Evolutionary conservation across 1,140 invertebrate genomes (phyloP).

Genomic region (Cydia fagiglandana): DNA sequence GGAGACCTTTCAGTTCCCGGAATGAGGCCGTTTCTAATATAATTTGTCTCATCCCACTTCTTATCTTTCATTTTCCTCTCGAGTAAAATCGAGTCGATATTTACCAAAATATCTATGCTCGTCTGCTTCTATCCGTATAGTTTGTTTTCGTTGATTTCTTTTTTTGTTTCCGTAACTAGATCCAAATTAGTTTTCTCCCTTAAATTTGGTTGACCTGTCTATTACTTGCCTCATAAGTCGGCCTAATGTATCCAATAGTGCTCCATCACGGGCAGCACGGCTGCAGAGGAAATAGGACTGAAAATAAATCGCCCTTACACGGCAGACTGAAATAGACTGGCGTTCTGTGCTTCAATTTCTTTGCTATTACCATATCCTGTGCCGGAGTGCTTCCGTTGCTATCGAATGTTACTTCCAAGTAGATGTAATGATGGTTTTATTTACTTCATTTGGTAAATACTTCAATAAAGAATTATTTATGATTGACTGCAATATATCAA

Average conservation of each 20-base stretch:
- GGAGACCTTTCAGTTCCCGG: constrained; percentile 42
- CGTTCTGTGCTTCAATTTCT: constrained; percentile 67
- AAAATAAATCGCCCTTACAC: constrained; percentile 76
- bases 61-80: constrained; percentile 47
- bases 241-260: constrained; percentile 45
- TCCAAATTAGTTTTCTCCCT: background rate
- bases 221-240: constrained; percentile 30
- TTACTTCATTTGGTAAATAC: constrained; percentile 14
- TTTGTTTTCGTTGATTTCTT: background rate
- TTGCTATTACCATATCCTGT: constrained; percentile 77
- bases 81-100: constrained; percentile 45
- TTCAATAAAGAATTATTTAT: background rate
- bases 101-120: background rate
- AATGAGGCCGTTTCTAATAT: constrained; percentile 47
- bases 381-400: constrained; percentile 50
- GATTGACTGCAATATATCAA: background rate
- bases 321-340: constrained; percentile 72
- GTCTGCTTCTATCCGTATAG: background rate
- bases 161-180: constrained; percentile 14
- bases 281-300: constrained; percentile 71
- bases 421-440: constrained; percentile 51
- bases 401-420: constrained; percentile 47
- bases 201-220: constrained; percentile 28
- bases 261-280: constrained; percentile 45
- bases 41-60: constrained; percentile 52